phyloP scores from a whole-genome alignment of 2,113 vertebrate genomes.

The Mormoops blainvillei region DNA sequence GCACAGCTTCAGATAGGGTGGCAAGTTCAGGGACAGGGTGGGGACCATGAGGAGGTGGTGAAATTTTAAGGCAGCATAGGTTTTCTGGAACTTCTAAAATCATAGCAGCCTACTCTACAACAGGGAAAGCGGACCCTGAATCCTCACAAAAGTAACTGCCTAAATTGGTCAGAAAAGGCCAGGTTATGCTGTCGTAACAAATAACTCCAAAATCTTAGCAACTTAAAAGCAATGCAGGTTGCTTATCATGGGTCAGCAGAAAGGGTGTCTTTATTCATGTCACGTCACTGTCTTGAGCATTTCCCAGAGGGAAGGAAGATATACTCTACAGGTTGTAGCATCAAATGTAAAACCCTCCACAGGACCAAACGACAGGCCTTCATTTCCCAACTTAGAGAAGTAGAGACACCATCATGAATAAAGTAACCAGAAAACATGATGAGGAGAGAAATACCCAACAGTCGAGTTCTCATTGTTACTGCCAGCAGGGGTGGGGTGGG shows the following conservation, averaged over 20 bases:
- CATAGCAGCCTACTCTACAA: neutral
- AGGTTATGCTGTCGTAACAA: neutral
- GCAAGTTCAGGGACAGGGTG: neutral
- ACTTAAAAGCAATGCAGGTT: neutral
- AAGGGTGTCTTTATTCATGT: neutral
- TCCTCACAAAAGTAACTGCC: neutral
- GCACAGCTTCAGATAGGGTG: neutral
- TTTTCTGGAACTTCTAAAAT: neutral
- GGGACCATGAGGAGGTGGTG: neutral
- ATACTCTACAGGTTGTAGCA: neutral
- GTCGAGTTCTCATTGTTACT: neutral
- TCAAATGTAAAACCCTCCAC: neutral
- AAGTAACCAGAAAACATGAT: neutral
- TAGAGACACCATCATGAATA: neutral
- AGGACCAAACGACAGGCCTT: neutral
- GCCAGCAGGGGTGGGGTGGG: neutral
- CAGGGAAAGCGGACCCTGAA: neutral
- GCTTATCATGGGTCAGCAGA: neutral
- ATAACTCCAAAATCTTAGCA: neutral
- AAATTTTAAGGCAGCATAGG: neutral
- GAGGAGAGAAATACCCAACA: neutral
- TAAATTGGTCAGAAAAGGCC: neutral
- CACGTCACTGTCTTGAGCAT: neutral
- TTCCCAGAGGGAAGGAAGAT: neutral
- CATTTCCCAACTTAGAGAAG: neutral